phyloP scores from a whole-genome alignment of 2,888 invertebrate genomes.

The Apodemia zela region DNA sequence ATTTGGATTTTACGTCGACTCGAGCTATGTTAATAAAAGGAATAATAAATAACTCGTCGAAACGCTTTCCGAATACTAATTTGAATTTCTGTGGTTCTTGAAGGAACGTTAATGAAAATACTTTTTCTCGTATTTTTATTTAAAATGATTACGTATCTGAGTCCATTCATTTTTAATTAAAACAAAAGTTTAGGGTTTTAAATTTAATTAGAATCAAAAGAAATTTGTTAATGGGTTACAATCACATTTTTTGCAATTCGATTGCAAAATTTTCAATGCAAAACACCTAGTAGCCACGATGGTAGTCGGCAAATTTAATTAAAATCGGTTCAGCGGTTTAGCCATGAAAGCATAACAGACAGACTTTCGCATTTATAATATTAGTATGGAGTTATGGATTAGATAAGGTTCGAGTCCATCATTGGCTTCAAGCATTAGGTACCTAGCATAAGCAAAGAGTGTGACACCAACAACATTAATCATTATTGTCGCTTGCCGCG shows the following conservation, averaged over 20 bases:
- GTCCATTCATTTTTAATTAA: slow-evolving; percentile 1
- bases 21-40: slow-evolving; percentile 12
- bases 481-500: no score
- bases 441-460: no score
- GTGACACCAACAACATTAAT: no score
- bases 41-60: slow-evolving; percentile 16
- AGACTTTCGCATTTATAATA: no score
- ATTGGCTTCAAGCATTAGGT: background rate
- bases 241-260: background rate
- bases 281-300: no score
- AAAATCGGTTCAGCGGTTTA: no score
- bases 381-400: background rate
- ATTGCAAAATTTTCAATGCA: no score
- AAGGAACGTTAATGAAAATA: slow-evolving; percentile 12
- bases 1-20: slow-evolving; percentile 3
- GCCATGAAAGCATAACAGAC: no score
- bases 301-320: no score
- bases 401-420: background rate
- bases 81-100: slow-evolving; percentile 5
- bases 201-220: background rate
- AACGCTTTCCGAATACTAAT: slow-evolving; percentile 13
- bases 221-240: background rate
- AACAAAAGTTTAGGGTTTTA: background rate
- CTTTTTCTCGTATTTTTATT: slow-evolving; percentile 13
- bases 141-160: background rate